Conservation (phyloP, 2,888 invertebrate genomes). For the Harpagoxenus sublaevis region DNA sequence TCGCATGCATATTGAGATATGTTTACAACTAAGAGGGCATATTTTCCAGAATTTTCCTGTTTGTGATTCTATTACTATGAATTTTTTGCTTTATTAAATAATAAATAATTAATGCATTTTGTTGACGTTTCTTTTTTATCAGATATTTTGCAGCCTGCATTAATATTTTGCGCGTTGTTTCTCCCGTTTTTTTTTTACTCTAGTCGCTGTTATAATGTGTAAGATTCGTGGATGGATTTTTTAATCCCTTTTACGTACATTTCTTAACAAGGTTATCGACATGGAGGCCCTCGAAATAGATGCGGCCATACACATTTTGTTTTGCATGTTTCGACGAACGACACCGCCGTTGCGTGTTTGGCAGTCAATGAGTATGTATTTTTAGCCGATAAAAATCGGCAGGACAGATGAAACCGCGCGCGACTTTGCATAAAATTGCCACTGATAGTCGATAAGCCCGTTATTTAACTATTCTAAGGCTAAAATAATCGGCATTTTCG, state of each 20-base stretch:
- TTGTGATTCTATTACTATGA: background rate
- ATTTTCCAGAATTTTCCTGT: background rate
- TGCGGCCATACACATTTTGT: slow-evolving; percentile 20
- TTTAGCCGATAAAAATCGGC: slow-evolving; percentile 39
- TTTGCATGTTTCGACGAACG: slow-evolving; percentile 36
- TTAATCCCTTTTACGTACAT: slow-evolving; percentile 13
- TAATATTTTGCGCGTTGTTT: background rate
- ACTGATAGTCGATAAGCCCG: slow-evolving; percentile 5
- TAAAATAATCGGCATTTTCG: slow-evolving; percentile 16
- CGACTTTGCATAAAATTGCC: slow-evolving; percentile 7
- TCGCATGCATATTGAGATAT: no score
- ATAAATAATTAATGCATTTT: background rate
- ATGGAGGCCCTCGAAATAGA: slow-evolving; percentile 30
- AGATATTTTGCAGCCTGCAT: background rate
- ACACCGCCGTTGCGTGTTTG: slow-evolving; percentile 32
- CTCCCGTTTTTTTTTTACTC: background rate
- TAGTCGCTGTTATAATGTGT: background rate
- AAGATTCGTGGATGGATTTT: background rate
- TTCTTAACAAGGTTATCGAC: slow-evolving; percentile 30
- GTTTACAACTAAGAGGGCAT: background rate
- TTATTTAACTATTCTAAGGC: background rate
- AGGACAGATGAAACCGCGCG: slow-evolving; percentile 18
- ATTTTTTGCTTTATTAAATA: background rate
- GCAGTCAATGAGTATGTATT: slow-evolving; percentile 44
- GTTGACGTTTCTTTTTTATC: background rate